A percentile compares a stretch with the other conserved stretches of the same genome.
These are phyloP conservation scores for Orientallactaga sibirica DNA, from an alignment of 2,797 vertebrate genomes.

Conservation along the genomic window DNA sequence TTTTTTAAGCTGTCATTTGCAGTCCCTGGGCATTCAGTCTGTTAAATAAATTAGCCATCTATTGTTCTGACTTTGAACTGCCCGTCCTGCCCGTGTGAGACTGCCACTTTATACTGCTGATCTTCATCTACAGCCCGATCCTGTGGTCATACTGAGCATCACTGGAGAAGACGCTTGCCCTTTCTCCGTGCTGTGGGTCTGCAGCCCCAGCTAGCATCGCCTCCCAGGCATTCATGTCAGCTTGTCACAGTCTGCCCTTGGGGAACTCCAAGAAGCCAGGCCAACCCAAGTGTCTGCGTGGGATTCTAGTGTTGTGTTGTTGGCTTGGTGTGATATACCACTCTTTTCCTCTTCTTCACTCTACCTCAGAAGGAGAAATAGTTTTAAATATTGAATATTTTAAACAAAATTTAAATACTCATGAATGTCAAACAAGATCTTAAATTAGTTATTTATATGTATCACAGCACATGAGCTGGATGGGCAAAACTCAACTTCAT, in stretches of 20 bases:
- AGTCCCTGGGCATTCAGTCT: not conserved
- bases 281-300: accelerated
- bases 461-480: accelerated
- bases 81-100: accelerated
- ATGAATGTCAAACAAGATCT: not conserved
- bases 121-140: not conserved
- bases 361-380: not conserved
- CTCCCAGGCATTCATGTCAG: not conserved
- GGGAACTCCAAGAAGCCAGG: accelerated
- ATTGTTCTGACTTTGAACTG: constrained; percentile 5
- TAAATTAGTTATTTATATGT: too few species aligned
- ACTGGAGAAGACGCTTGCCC: not conserved
- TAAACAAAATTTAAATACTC: not conserved
- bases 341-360: not conserved
- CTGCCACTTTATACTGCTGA: not conserved
- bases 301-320: accelerated
- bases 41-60: constrained; percentile 30
- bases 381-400: not conserved
- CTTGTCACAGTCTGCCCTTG: accelerated
- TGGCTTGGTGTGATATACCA: not conserved
- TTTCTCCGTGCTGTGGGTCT: not conserved
- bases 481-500: not conserved
- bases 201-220: accelerated
- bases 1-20: constrained; percentile 55
- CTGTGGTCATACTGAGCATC: accelerated